Base-by-base conservation (phyloP, 2,888 invertebrate genomes). In the Megastigmus dorsalis region DNA sequence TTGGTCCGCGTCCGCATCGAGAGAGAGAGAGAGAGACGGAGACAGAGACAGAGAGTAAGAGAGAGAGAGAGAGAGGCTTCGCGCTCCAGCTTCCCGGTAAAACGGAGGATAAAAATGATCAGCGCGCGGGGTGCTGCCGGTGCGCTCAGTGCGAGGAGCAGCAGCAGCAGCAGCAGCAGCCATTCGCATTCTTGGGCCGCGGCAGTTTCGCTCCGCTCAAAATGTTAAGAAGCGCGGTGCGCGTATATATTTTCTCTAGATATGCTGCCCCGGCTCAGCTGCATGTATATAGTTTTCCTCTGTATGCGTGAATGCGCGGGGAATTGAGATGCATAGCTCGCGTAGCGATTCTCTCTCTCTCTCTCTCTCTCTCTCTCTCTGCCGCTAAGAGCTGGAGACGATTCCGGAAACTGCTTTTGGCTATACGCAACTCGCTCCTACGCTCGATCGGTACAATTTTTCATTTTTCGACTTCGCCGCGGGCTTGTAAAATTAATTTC, bases 101-200 rank as follows among this genome's bases (percentile, higher is more conserved):
- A 70, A 52, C 33, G 60, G 52, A 66, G 55, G 66, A 65, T 70
- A 70, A 74, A 74, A 74, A 74, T 67, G 66, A 73, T 70, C 57
- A 23, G 59, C 36, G 65, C n/a, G n/a, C n/a, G n/a, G n/a, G n/a
- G n/a, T n/a, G n/a, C n/a, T n/a, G n/a, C n/a, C n/a, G n/a, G n/a
- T n/a, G n/a, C n/a, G n/a, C n/a, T n/a, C n/a, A n/a, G n/a, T n/a
- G n/a, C n/a, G n/a, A n/a, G n/a, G n/a, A n/a, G n/a, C n/a, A n/a
- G n/a, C n/a, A n/a, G n/a, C n/a, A n/a, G n/a, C n/a, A n/a, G n/a
- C n/a, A n/a, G n/a, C 38, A 30, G 50, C 20, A 23, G 59, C 69
- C 65, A 54, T 74, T 76, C 76, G 45, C 76, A 70, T 76, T 76
- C 74, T 76, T 70, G 33, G n/a, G 18, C 50, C 62, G 36, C 23